These are phyloP conservation scores for Limnephilus auricula DNA, from an alignment of 2,888 invertebrate species.

Conservation along the genomic window DNA sequence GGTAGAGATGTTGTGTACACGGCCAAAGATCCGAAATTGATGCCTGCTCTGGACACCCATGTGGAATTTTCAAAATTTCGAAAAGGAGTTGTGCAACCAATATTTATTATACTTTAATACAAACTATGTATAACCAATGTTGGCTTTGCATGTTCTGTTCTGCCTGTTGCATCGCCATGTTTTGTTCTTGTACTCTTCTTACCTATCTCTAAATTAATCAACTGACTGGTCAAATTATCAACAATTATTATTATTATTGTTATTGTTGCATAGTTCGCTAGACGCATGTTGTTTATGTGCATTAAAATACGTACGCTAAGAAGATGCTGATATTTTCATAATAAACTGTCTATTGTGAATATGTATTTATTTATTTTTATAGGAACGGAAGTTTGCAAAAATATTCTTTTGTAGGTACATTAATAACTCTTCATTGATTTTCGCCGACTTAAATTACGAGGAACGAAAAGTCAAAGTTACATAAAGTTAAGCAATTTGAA, in stretches of 20 bases:
- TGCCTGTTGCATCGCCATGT: neutral
- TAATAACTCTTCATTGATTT: neutral
- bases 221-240: neutral
- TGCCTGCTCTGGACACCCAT: neutral
- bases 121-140: neutral
- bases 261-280: neutral
- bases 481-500: too few relatives aligned
- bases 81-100: neutral
- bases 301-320: neutral
- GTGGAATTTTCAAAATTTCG: neutral
- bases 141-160: neutral
- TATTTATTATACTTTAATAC: neutral
- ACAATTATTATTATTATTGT: neutral
- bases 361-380: neutral
- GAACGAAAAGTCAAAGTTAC: neutral
- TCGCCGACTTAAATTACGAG: neutral
- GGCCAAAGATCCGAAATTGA: neutral
- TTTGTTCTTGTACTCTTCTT: neutral
- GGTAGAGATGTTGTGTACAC: neutral
- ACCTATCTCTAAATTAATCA: neutral
- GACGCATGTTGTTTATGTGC: neutral
- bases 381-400: neutral
- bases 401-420: neutral
- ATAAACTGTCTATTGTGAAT: neutral
- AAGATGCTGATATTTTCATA: neutral